Evolutionary conservation across 1,140 invertebrate species (phyloP), one percentile per base, ranked within the genome.

Genomic region (Brachionus rubens): DNA sequence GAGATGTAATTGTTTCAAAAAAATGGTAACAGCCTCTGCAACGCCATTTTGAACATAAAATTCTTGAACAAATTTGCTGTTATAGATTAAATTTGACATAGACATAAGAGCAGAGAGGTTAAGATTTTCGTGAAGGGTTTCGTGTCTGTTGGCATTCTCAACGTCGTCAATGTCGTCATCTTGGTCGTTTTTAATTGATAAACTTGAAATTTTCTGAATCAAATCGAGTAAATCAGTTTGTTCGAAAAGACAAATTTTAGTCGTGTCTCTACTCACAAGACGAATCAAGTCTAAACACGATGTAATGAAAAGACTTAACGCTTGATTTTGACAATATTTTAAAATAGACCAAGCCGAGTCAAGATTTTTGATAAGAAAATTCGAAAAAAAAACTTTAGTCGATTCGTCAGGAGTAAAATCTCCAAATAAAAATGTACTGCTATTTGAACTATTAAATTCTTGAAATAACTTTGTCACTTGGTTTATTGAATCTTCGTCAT

Each of bases 41-140:
- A 75, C 72, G 3, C 30, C 30, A 54, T 12, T 75, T 24, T 46
- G 26, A 40, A 5, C 12, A 26, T 75, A 75, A 41, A 75, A 75
- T 19, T 75, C 19, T 59, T 75, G 72, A 9, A 47, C 72, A 54
- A 19, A 54, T 26, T 54, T 54, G 21, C 40, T 56, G 6, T 41
- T 75, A 46, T 75, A 75, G 43, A 75, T 75, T 14, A 75, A 56
- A 75, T 75, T 75, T 6, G 72, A 75, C 48, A 75, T 75, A 30
- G 48, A 54, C 36, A 30, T 75, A 7, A 54, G 48, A 4, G 72
- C 72, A 21, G 36, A 41, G 2, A 65, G 24, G n/a, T n/a, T 43
- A 14, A 65, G 3, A 16, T 4, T 14, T 30, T 62, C 43, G 4
- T 26, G 5, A 7, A 33, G 46, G 21, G 43, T 3, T 6, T 16